A percentile compares a stretch with the other conserved stretches of the same genome.
Conservation (phyloP, 2,888 invertebrate genomes). For the Microctonus brassicae region DNA sequence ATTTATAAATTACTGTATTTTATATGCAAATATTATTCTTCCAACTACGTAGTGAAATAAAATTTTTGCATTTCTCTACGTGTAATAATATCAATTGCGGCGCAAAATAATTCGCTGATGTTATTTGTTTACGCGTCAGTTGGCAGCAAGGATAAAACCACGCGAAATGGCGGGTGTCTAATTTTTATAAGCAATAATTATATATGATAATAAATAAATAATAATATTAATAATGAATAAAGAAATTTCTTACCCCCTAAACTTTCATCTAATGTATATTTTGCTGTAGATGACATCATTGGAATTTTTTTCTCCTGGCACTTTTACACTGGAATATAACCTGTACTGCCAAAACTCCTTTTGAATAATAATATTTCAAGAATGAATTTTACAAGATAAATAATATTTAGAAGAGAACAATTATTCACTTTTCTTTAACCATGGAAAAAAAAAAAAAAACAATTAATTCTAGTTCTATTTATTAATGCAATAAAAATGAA, state of each 20-base stretch:
- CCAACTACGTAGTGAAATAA: neutral
- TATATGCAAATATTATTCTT: neutral
- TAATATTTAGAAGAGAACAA: neutral
- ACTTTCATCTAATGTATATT: conserved; percentile 60
- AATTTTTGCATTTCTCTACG: neutral
- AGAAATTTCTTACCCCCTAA: conserved; percentile 61
- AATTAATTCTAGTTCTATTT: no score
- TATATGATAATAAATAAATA: neutral
- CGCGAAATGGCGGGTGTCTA: conserved; percentile 64
- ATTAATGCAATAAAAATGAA: no score
- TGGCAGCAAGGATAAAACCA: conserved; percentile 36
- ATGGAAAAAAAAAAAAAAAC: no score
- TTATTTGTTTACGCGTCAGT: conserved; percentile 51
- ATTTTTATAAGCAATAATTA: no score
- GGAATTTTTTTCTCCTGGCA: conserved; percentile 33
- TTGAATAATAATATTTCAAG: no score
- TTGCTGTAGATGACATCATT: conserved; percentile 59
- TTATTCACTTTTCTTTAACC: no score
- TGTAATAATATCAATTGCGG: conserved; percentile 42
- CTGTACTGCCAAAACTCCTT: no score
- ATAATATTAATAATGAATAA: neutral
- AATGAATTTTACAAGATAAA: no score
- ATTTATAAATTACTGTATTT: no score
- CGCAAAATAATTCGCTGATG: conserved; percentile 41
- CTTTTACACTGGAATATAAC: conserved; percentile 19